phyloP scores from a whole-genome alignment of 2,797 vertebrate genomes.

The Lerista edwardsae region DNA sequence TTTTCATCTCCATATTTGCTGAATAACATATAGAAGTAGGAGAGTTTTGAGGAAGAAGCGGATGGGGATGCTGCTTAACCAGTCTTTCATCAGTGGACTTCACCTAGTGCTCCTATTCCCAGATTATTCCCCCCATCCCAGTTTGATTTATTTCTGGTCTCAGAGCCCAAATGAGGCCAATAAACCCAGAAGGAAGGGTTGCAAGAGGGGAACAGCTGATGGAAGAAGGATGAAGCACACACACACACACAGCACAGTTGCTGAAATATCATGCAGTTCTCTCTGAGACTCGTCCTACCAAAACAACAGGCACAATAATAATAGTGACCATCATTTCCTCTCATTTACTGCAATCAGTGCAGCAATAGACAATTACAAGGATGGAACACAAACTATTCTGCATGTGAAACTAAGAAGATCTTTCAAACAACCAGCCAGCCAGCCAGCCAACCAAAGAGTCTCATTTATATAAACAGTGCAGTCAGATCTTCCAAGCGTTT shows the following conservation, averaged over 20 bases:
- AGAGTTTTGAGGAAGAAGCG: no score
- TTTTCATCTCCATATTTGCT: neutral
- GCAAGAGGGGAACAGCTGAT: neutral
- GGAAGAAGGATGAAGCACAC: neutral
- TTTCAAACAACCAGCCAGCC: neutral
- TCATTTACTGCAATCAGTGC: neutral
- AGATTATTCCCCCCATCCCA: neutral
- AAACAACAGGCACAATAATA: neutral
- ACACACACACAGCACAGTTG: neutral
- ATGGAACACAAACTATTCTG: neutral
- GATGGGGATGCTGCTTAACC: neutral
- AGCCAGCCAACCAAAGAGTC: neutral
- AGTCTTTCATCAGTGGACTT: no score
- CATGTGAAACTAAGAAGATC: neutral
- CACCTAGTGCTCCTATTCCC: no score
- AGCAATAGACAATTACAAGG: neutral
- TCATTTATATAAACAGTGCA: neutral
- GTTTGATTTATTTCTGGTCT: neutral
- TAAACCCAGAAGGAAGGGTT: neutral
- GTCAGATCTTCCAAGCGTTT: slow-evolving; percentile 84
- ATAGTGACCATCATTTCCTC: no score
- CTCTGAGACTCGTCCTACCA: no score
- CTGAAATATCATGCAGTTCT: neutral
- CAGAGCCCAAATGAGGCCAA: neutral
- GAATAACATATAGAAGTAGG: neutral